Base-by-base conservation (phyloP, 2,888 invertebrate species). In the Idaea straminata region DNA sequence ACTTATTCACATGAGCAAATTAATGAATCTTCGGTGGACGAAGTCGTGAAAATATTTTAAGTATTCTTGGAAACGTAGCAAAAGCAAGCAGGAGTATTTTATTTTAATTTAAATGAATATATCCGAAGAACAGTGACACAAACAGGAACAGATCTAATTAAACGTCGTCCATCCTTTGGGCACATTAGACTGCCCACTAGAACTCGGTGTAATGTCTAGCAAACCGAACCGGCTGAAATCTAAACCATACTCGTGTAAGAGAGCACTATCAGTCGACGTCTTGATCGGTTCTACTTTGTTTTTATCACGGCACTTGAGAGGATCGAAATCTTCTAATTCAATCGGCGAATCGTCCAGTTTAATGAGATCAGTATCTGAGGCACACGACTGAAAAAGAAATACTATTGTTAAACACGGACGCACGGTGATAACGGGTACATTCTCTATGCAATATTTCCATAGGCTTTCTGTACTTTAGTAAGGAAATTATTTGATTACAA, bases 241-340 rank as follows among this genome's bases (percentile, higher is more conserved):
- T 73, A 96, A 88, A 64, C 96, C 96, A 78, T 96, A 96, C 77
- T 96, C 96, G 77, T 95, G 94, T 71, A 96, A 91, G 65, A 96
- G 90, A 79, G 95, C 96, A 78, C 94, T 94, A 77, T 96, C 96
- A 67, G 90, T 82, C 5, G 89, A 84, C 4, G 81, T 75, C 75
- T 87, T 89, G 69, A 83, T 93, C 88, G 80, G 84, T 66, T 88
- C 89, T 61, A 77, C 77, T 77, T 82, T 87, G 68, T 73, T 81
- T 78, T 83, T 89, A 78, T 87, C 86, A 66, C 87, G 86, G 74
- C 82, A 82, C 79, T 85, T 86, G 73, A 89, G 83, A 61, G 91
- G 91, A 82, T 93, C 92, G 74, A 91, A 91, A 77, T 89, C 89
- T 83, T 89, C 90, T 64, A 92, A 80, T 73, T 82, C 83, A 70